Conservation (phyloP, 2,888 invertebrate species). For the Megaustenia siamemsis region DNA sequence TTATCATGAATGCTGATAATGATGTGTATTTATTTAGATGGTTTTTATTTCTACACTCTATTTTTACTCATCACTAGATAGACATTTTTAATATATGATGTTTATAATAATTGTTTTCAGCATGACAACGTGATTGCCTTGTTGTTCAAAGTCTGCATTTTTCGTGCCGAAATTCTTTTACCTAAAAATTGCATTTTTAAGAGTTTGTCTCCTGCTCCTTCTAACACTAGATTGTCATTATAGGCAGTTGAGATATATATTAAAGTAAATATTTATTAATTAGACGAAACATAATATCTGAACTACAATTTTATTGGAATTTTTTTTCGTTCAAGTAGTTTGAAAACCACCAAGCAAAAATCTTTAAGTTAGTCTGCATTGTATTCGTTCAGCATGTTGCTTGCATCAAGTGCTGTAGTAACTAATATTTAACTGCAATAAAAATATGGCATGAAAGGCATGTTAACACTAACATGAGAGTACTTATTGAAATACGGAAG, state of each 20-base stretch:
- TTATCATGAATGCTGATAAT: slow-evolving; percentile 5
- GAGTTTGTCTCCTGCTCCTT: not conserved
- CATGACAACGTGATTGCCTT: slow-evolving; percentile 10
- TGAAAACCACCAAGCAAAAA: not conserved
- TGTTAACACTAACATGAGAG: too few relatives aligned
- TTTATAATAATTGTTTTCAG: not conserved
- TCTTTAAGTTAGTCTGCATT: not conserved
- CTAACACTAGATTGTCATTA: not conserved
- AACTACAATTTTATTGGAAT: too few relatives aligned
- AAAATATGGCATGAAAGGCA: too few relatives aligned
- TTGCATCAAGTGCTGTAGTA: not conserved
- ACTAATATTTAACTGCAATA: too few relatives aligned
- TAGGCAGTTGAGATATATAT: not conserved
- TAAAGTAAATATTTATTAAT: too few relatives aligned
- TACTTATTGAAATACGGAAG: too few relatives aligned
- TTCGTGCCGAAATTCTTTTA: not conserved
- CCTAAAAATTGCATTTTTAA: not conserved
- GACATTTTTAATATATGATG: not conserved
- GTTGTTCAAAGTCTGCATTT: not conserved
- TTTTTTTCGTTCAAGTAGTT: too few relatives aligned
- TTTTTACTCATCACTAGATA: slow-evolving; percentile 4
- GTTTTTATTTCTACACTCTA: not conserved
- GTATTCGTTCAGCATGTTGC: too few relatives aligned
- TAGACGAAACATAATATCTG: too few relatives aligned
- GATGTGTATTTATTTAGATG: not conserved